phyloP scores from a whole-genome alignment of 2,797 vertebrate species.

The Poeciliopsis paucimaculata region DNA sequence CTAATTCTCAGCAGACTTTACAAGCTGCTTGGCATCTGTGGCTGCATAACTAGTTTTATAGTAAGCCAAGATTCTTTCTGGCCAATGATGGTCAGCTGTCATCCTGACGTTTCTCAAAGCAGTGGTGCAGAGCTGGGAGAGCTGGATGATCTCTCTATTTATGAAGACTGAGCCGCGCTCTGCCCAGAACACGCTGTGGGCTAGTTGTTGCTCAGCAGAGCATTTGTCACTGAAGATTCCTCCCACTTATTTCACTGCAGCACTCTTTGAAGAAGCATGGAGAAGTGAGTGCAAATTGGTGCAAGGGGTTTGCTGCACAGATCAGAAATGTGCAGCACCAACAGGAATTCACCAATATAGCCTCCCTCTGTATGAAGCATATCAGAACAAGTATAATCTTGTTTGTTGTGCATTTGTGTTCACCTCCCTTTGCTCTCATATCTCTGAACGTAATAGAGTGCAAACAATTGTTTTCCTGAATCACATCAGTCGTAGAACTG shows the following conservation, averaged over 20 bases:
- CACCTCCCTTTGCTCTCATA: not conserved
- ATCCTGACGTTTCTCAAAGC: slow-evolving; percentile 29
- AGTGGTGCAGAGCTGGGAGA: slow-evolving; percentile 31
- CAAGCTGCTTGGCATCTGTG: slow-evolving; percentile 4
- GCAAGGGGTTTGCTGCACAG: slow-evolving; percentile 23
- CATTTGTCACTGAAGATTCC: slow-evolving; percentile 51
- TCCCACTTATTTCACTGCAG: slow-evolving; percentile 62
- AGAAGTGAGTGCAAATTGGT: slow-evolving; percentile 47
- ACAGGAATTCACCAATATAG: slow-evolving; percentile 19
- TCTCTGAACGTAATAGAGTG: not conserved
- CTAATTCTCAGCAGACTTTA: slow-evolving; percentile 7
- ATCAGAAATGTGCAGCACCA: slow-evolving; percentile 22
- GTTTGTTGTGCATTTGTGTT: not conserved
- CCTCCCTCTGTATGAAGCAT: not conserved
- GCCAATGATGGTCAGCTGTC: slow-evolving; percentile 46
- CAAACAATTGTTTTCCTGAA: not conserved
- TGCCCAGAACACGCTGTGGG: slow-evolving; percentile 34
- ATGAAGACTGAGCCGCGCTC: slow-evolving; percentile 42
- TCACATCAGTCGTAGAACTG: not conserved
- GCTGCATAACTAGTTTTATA: slow-evolving; percentile 19
- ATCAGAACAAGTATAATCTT: not conserved
- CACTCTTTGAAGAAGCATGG: slow-evolving; percentile 34
- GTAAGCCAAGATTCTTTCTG: slow-evolving; percentile 8
- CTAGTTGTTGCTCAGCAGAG: slow-evolving; percentile 52
- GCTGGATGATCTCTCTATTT: slow-evolving; percentile 41